Conservation (phyloP, 1,140 invertebrate genomes). For the Lordiphosa mommai region DNA sequence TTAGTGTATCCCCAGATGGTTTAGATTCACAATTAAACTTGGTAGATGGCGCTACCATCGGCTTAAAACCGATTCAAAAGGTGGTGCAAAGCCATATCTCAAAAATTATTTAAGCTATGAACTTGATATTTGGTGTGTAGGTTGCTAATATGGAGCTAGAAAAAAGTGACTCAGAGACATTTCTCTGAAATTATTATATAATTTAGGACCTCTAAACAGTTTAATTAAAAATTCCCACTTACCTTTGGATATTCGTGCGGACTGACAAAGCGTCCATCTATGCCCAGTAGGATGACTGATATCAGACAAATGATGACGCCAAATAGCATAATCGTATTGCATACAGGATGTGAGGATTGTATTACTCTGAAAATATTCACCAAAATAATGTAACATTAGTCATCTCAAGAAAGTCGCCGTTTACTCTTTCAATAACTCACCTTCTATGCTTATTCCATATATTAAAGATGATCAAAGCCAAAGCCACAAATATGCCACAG, state of each 20-base stretch:
- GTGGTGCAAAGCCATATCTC: too few species aligned
- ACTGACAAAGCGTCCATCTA: constrained; percentile 91
- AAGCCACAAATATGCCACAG: constrained; percentile 91
- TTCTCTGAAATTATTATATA: too few species aligned
- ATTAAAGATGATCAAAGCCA: constrained; percentile 93
- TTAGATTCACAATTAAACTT: too few species aligned
- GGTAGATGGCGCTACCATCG: too few species aligned
- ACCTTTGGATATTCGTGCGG: constrained; percentile 85
- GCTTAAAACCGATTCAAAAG: too few species aligned
- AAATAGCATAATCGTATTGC: constrained; percentile 97
- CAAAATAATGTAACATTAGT: too few species aligned
- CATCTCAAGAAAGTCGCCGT: rapidly evolving
- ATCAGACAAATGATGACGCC: constrained; percentile 96
- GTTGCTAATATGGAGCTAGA: too few species aligned
- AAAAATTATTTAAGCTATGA: too few species aligned
- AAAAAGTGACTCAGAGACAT: too few species aligned
- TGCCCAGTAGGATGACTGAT: constrained; percentile 94
- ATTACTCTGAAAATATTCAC: constrained; percentile 88
- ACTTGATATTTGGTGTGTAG: too few species aligned
- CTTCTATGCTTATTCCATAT: constrained; percentile 92
- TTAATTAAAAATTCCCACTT: not conserved
- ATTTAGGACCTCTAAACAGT: too few species aligned
- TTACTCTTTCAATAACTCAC: constrained; percentile 80
- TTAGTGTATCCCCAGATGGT: too few species aligned
- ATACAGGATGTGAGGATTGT: constrained; percentile 96